phyloP scores from a whole-genome alignment of 2,113 vertebrate species.

The Peromyscus maniculatus region DNA sequence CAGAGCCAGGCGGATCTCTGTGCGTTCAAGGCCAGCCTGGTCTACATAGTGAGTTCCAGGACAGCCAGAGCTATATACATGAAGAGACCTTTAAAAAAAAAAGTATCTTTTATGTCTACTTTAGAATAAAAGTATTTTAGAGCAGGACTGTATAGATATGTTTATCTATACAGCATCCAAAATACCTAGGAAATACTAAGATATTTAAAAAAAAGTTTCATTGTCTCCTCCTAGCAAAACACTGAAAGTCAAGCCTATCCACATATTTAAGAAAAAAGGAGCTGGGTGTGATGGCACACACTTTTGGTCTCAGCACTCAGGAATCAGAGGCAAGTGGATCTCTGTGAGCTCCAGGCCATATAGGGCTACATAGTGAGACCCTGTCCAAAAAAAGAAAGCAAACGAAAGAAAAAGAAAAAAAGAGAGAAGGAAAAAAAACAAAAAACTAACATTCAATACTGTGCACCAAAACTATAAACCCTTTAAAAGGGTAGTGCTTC shows the following conservation, averaged over 20 bases:
- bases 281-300: background rate
- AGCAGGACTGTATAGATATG: background rate
- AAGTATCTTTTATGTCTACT: background rate
- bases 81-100: background rate
- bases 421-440: background rate
- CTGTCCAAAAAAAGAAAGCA: background rate
- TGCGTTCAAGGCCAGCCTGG: background rate
- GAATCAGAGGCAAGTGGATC: background rate
- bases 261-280: background rate
- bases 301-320: too few relatives aligned
- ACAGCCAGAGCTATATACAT: background rate
- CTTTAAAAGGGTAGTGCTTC: constrained; percentile 51
- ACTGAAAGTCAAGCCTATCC: background rate
- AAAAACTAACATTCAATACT: constrained; percentile 33
- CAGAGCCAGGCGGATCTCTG: background rate
- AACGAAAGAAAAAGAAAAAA: background rate
- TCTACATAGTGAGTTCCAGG: background rate
- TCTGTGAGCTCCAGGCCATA: background rate
- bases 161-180: constrained; percentile 13
- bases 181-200: constrained; percentile 42
- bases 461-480: constrained; percentile 33
- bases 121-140: constrained; percentile 42
- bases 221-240: background rate
- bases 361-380: background rate
- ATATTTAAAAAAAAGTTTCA: background rate